These are phyloP conservation scores for Linepithema humile DNA, from an alignment of 1,140 invertebrate genomes.

Conservation along the genomic window DNA sequence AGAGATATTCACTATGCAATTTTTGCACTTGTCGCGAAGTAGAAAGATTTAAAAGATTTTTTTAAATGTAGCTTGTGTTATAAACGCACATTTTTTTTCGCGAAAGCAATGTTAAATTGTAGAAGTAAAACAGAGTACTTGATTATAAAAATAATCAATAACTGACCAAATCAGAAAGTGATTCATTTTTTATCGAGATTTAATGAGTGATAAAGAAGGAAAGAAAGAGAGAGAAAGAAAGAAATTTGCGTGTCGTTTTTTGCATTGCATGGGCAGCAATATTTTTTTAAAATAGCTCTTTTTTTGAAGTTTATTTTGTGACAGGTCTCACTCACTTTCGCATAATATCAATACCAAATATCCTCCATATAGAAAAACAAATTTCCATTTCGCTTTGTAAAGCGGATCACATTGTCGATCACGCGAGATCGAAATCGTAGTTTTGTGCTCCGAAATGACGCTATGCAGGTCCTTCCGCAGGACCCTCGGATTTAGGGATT, in stretches of 20 bases:
- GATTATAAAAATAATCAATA: background rate
- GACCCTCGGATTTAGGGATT: background rate
- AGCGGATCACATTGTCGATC: background rate
- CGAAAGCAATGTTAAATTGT: background rate
- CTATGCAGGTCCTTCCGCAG: background rate
- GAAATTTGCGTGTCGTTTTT: no score
- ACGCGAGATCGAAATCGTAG: background rate
- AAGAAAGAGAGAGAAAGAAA: no score
- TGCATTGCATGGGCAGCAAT: background rate
- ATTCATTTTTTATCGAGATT: background rate
- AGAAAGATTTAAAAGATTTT: background rate
- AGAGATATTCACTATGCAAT: slow-evolving; percentile 3
- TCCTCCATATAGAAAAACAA: background rate
- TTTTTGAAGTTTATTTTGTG: background rate
- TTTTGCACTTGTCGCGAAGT: background rate
- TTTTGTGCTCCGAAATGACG: background rate
- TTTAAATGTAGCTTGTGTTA: slow-evolving; percentile 2
- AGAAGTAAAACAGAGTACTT: background rate
- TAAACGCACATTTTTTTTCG: background rate
- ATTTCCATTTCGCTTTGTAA: background rate
- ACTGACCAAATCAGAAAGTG: background rate
- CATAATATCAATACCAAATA: background rate
- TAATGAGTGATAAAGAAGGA: no score
- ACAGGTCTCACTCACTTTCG: slow-evolving; percentile 33
- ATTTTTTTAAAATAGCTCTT: no score